Percentiles rank a stretch among this genome's conserved stretches.
phyloP scores from a whole-genome alignment of 2,113 vertebrate species.

The Onychorhynchus coronatus region DNA sequence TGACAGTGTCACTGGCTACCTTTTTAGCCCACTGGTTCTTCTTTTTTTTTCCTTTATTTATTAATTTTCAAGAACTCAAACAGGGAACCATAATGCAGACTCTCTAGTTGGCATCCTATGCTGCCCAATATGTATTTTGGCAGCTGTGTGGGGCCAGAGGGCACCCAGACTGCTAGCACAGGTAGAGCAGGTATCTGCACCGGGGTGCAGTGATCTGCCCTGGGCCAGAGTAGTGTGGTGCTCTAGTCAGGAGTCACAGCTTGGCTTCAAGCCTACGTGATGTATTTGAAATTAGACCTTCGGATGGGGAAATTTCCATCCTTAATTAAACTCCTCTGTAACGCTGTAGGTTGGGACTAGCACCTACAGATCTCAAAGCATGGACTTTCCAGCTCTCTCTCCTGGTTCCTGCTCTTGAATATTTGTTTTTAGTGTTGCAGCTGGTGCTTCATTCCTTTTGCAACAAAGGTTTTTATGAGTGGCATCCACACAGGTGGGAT shows the following conservation, averaged over 20 bases:
- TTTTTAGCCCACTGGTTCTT: neutral
- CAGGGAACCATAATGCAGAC: neutral
- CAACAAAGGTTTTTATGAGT: neutral
- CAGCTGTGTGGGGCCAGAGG: neutral
- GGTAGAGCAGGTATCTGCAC: neutral
- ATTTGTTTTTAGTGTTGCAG: neutral
- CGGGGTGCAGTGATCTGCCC: neutral
- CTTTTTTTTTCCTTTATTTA: neutral
- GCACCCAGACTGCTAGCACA: neutral
- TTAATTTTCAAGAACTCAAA: neutral
- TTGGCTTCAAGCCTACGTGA: neutral
- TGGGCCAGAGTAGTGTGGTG: neutral
- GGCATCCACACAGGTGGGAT: neutral
- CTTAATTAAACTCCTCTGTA: neutral
- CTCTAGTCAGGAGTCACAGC: neutral
- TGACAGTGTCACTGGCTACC: neutral
- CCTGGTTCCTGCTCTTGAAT: neutral
- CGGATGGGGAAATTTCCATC: neutral
- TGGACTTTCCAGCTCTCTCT: neutral
- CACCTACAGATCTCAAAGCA: neutral
- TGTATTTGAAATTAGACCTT: neutral
- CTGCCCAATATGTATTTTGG: neutral
- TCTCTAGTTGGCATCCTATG: neutral
- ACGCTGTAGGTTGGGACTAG: neutral
- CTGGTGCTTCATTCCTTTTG: neutral